A percentile compares a stretch with the other conserved stretches of the same genome.
These are phyloP conservation scores for Atta colombica DNA, from an alignment of 1,140 invertebrate genomes.

Conservation along the genomic window DNA sequence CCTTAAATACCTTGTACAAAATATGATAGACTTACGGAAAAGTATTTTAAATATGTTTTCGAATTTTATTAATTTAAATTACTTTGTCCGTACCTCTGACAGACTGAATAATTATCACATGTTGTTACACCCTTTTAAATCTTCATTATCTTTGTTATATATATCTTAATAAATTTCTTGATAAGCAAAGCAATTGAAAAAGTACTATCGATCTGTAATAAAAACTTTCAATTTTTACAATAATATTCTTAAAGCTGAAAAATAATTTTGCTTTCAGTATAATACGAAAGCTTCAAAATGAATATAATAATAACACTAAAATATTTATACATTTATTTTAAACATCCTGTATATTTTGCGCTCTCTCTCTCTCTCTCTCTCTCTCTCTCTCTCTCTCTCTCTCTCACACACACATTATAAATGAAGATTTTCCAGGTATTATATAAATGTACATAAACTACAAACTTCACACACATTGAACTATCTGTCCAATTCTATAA, in stretches of 20 bases:
- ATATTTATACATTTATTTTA: background rate
- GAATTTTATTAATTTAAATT: background rate
- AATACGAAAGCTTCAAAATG: too few relatives aligned
- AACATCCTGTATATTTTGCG: background rate
- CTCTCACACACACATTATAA: background rate
- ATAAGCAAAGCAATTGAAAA: too few relatives aligned
- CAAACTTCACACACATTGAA: slow-evolving; percentile 30
- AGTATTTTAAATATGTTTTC: background rate
- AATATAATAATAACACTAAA: background rate
- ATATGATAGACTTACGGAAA: background rate
- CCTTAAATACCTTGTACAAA: background rate
- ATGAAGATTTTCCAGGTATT: slow-evolving; percentile 15
- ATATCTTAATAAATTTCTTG: too few relatives aligned
- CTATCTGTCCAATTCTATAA: slow-evolving; percentile 29
- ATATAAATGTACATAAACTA: slow-evolving; percentile 20
- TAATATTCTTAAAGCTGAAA: too few relatives aligned
- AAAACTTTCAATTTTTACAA: too few relatives aligned
- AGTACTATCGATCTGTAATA: too few relatives aligned
- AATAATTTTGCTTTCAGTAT: too few relatives aligned
- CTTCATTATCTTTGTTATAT: too few relatives aligned
- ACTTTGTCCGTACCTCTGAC: background rate
- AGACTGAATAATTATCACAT: background rate
- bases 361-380: too few relatives aligned
- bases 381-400: too few relatives aligned
- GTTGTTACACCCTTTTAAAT: too few relatives aligned